Evolutionary conservation across 2,113 vertebrate genomes (phyloP), one percentile per base, ranked within the genome.

Genomic region (Urocolius indicus): DNA sequence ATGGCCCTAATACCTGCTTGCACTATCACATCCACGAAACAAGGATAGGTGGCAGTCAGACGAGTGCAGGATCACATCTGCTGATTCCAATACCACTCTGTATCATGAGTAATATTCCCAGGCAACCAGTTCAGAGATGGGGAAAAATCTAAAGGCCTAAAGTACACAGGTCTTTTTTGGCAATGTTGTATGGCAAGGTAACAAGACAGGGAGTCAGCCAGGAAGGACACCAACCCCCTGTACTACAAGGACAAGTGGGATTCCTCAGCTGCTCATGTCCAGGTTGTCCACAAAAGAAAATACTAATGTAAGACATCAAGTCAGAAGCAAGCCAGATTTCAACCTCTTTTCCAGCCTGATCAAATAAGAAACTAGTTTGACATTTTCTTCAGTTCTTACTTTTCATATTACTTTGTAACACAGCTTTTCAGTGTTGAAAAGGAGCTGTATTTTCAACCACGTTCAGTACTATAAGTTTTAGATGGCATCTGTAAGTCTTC

Each of bases 181-280:
- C 41, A 19, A 3, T 16, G 22, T 12, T 36, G 18, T 29, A 9
- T 45, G 30, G 7, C 27, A 32, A 55, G 27, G 46, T 72, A 19
- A 45, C 10, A 51, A 41, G 45, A 36, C 46, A 48, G 20, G 29
- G 62, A 62, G 30, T 32, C 16, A 66, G 6, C 13, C 24, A 48
- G 3, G 9, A 76, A 55, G 30, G 52, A 77, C 29, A 4, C 18
- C 1, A 2, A 22, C 4, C 7, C 2, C 3, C 12, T 36, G 5
- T 48, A 17, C 45, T 74, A 27, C 9, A 41, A 58, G 26, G 19
- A 84, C 16, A 52, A 74, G 32, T 15, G 18, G 11, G 24, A 41
- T 79, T 73, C 36, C 41, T 15, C 1, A 1, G 7, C 48, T 63
- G 21, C 20, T 49, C 17, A 36, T 63, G 36, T 24, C 17, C 24